These are phyloP conservation scores for Periparus ater DNA, from an alignment of 2,797 vertebrate species.

Conservation along the genomic window DNA sequence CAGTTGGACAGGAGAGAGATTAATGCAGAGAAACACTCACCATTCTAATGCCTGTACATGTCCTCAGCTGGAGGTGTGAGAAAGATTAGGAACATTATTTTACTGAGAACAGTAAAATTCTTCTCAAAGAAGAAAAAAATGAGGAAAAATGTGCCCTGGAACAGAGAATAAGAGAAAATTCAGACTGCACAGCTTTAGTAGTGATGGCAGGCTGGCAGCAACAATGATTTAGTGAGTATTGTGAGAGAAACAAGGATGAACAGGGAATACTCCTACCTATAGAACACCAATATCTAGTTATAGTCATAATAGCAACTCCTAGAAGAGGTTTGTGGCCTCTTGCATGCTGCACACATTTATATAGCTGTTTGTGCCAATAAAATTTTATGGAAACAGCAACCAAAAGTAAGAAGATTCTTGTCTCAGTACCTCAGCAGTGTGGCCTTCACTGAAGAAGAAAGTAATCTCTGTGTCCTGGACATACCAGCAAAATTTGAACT, in stretches of 20 bases:
- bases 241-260: background rate
- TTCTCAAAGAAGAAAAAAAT: background rate
- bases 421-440: background rate
- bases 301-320: background rate
- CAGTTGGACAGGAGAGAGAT: background rate
- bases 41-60: fast-evolving
- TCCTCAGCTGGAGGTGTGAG: background rate
- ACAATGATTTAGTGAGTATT: background rate
- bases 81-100: background rate
- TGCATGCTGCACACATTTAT: background rate
- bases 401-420: background rate
- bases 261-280: background rate
- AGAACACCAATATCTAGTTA: background rate
- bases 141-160: background rate
- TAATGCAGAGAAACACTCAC: background rate
- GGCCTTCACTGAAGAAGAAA: background rate
- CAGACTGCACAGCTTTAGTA: background rate
- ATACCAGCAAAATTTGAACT: background rate
- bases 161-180: background rate
- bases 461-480: background rate
- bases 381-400: background rate
- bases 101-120: background rate
- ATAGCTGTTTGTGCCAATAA: background rate
- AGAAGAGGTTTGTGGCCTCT: background rate
- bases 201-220: background rate